Conservation (phyloP, 2,888 invertebrate genomes). For the Pseudococcus jackbeardsleyi region DNA sequence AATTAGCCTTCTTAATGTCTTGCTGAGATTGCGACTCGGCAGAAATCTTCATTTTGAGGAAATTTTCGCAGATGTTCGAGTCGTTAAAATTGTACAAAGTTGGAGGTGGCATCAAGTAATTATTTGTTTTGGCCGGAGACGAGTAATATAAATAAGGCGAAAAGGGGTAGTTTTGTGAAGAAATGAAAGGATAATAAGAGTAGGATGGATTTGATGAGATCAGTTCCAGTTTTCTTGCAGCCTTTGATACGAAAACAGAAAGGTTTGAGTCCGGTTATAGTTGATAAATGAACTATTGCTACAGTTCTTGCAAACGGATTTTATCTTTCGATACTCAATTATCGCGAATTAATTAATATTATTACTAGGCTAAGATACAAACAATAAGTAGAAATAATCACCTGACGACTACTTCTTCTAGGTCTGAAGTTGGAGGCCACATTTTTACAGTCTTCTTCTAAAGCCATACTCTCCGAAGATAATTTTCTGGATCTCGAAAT, state of each 20-base stretch:
- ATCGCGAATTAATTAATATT: no score
- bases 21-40: not conserved
- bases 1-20: conserved; percentile 45
- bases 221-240: not conserved
- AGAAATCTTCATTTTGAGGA: conserved; percentile 17
- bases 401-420: conserved; percentile 34
- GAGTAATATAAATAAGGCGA: not conserved
- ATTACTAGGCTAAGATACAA: no score
- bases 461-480: not conserved
- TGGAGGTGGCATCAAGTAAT: conserved; percentile 5
- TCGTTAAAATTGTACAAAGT: not conserved
- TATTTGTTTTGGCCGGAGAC: not conserved
- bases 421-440: conserved; percentile 1
- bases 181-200: not conserved
- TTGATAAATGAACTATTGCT: no score
- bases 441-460: conserved; percentile 17
- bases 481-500: not conserved
- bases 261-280: not conserved
- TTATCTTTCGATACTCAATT: no score
- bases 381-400: not conserved
- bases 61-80: conserved; percentile 8
- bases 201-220: conserved; percentile 19
- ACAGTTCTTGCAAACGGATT: no score
- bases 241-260: conserved; percentile 11
- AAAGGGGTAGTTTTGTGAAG: not conserved